A percentile compares a stretch with the other conserved stretches of the same genome.
phyloP scores from a whole-genome alignment of 2,888 invertebrate genomes.

The Nymphalis polychloros region DNA sequence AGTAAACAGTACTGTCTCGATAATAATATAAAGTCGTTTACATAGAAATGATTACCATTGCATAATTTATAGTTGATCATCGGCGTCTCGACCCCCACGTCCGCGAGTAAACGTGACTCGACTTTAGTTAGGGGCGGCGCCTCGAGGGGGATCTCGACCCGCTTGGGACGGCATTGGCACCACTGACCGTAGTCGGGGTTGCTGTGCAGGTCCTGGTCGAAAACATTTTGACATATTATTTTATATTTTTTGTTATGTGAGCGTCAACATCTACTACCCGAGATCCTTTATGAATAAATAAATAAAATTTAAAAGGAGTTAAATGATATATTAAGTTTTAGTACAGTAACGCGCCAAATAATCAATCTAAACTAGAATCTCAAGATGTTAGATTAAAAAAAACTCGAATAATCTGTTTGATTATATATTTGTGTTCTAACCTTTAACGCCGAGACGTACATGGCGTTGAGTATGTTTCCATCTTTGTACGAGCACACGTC shows the following conservation, averaged over 20 bases:
- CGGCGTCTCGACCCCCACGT: conserved; percentile 88
- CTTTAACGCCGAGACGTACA: conserved; percentile 90
- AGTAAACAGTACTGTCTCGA: neutral
- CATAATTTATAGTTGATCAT: conserved; percentile 85
- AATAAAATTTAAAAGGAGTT: no score
- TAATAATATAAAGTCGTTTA: no score
- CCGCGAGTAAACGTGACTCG: conserved; percentile 57
- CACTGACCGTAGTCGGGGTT: conserved; percentile 70
- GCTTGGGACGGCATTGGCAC: conserved; percentile 31
- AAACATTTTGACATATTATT: neutral
- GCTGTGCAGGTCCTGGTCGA: conserved; percentile 81
- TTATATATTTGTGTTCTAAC: conserved; percentile 58
- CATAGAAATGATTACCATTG: conserved; percentile 48
- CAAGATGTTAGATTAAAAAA: no score
- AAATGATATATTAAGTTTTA: no score
- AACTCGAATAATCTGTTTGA: no score
- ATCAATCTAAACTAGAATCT: no score
- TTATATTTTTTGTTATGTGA: neutral
- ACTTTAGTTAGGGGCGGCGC: conserved; percentile 68
- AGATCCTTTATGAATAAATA: no score
- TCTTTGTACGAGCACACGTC: conserved; percentile 92
- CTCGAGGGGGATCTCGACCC: conserved; percentile 57
- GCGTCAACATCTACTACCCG: no score
- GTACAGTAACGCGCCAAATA: no score
- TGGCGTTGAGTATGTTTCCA: conserved; percentile 90